Conservation (phyloP, 2,888 invertebrate genomes). For the Eugnorisma glareosa region DNA sequence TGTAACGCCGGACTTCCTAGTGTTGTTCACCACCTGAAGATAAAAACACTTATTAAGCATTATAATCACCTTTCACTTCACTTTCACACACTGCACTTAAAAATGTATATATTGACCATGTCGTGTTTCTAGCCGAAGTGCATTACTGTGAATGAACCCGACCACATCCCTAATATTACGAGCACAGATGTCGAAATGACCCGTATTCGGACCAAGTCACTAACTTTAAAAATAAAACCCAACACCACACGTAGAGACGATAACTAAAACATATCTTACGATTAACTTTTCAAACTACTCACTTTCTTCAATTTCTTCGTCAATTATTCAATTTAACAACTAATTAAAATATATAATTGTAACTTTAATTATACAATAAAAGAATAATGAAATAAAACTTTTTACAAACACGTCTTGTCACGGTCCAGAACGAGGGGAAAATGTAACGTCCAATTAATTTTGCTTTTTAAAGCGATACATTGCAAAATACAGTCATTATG, state of each 20-base stretch:
- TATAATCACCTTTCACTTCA: conserved; percentile 74
- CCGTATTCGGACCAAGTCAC: conserved; percentile 77
- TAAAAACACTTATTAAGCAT: conserved; percentile 71
- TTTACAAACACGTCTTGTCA: conserved; percentile 77
- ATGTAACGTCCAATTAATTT: conserved; percentile 78
- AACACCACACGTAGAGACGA: conserved; percentile 65
- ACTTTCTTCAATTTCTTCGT: conserved; percentile 58
- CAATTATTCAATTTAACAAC: conserved; percentile 29
- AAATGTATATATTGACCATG: conserved; percentile 80
- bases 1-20: conserved; percentile 90
- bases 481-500: conserved; percentile 73
- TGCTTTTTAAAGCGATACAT: conserved; percentile 70
- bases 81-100: conserved; percentile 55
- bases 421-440: conserved; percentile 80
- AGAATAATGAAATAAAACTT: conserved; percentile 58
- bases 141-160: conserved; percentile 74
- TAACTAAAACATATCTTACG: conserved; percentile 73
- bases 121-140: conserved; percentile 74
- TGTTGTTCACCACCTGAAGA: conserved; percentile 92
- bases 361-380: conserved; percentile 49
- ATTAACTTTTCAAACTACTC: conserved; percentile 64
- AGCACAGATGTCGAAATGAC: conserved; percentile 84
- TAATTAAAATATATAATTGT: conserved; percentile 45
- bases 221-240: conserved; percentile 81
- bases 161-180: conserved; percentile 77